Base-by-base conservation (phyloP, 2,113 vertebrate genomes). In the Patagioenas fasciata region DNA sequence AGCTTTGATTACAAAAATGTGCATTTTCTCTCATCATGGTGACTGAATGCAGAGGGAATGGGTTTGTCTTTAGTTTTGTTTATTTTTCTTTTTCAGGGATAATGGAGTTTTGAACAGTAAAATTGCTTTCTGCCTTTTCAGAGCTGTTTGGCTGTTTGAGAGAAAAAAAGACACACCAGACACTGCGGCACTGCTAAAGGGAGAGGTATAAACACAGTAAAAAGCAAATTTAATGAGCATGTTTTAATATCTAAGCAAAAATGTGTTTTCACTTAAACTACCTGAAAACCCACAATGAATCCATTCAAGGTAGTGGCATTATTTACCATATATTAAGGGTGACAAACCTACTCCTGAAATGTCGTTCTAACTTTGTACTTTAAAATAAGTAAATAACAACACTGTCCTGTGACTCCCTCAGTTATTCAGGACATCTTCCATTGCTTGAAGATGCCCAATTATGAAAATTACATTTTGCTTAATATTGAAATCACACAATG, bases 1-100 rank as follows among this genome's bases (percentile, higher is more conserved):
- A 95, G 56, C 36, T 89, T 86, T 94, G 83, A 94, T 93, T 92
- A 92, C 48, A 90, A 90, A 96, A 96, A 93, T 84, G 83, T 93
- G 73, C 44, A 40, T 93, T 96, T 93, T 93, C 62, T 89, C 73
- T 91, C 93, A 67, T 96, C 75, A 26, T 44, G 31, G 53, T 93
- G 88, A 96, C 78, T 96, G 80, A 94, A 88, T 84, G 61, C 75
- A 90, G 85, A 78, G 36, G 53, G 85, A 94, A 89, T 32, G 44
- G 38, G 42, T 54, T 91, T 92, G 70, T 88, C 65, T 94, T 92
- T 84, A 79, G 57, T 26, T 65, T 80, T 96, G 95, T 94, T 95
- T 95, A 85, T 96, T 94, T 91, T 95, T 96, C 62, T 89, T 93
- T 94, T 91, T 75, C 74, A 91, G 54, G 10, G 73, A 69, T 92